phyloP scores from a whole-genome alignment of 2,113 vertebrate genomes.

The Polypterus bichir region DNA sequence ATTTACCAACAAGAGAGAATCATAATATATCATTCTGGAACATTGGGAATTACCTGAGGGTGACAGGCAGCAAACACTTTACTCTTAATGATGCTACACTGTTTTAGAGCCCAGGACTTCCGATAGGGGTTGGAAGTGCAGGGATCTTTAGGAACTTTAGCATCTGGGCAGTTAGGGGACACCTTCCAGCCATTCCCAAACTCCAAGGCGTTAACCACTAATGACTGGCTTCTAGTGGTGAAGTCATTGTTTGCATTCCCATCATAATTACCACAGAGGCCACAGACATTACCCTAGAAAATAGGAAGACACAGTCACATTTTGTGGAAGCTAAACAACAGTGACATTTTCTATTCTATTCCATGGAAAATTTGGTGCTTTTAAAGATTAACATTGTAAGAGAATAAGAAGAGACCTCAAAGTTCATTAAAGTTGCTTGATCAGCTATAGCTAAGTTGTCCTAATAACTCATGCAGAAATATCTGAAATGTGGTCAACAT shows the following conservation, averaged over 20 bases:
- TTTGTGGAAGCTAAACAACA: too few species aligned
- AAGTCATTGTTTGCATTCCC: slow-evolving; percentile 74
- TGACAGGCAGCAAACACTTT: slow-evolving; percentile 55
- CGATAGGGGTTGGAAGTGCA: slow-evolving; percentile 62
- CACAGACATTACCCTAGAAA: slow-evolving; percentile 64
- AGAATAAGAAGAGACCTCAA: too few species aligned
- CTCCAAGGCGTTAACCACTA: slow-evolving; percentile 49
- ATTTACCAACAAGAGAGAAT: too few species aligned
- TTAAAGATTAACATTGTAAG: too few species aligned
- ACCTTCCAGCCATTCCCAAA: slow-evolving; percentile 82
- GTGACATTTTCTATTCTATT: too few species aligned
- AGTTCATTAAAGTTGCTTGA: too few species aligned
- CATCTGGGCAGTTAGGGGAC: slow-evolving; percentile 54
- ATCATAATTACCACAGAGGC: slow-evolving; percentile 82
- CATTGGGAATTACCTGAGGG: slow-evolving; percentile 44
- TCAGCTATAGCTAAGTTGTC: too few species aligned
- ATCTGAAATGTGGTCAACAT: too few species aligned
- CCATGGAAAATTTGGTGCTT: too few species aligned
- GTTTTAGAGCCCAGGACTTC: slow-evolving; percentile 62
- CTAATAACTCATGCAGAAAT: too few species aligned
- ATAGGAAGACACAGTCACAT: background rate
- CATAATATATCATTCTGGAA: too few species aligned
- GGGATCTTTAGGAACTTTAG: slow-evolving; percentile 34
- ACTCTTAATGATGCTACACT: slow-evolving; percentile 65
- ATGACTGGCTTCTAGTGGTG: slow-evolving; percentile 63